Evolutionary conservation across 2,888 invertebrate species (phyloP).

Genomic region (Aplocera efformata): DNA sequence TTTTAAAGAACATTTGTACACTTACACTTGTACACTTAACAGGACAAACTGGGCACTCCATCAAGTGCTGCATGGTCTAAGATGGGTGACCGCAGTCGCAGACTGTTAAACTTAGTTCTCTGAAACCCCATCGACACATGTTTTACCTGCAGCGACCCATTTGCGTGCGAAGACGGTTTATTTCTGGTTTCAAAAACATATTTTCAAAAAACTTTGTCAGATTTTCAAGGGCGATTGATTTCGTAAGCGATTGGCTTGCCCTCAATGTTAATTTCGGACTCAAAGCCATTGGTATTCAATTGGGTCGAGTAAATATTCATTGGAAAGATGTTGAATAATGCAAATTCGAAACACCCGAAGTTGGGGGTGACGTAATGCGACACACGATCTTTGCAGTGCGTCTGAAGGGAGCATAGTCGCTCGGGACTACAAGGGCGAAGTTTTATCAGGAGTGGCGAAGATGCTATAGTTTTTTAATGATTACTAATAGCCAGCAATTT

Average conservation of each 20-base stretch:
- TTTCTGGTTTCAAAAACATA: too few relatives aligned
- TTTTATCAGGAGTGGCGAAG: constrained; percentile 6
- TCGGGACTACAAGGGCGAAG: constrained; percentile 7
- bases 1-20: too few relatives aligned
- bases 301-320: constrained; percentile 49
- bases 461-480: neutral
- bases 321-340: constrained; percentile 47
- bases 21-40: too few relatives aligned
- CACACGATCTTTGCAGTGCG: constrained; percentile 34
- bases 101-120: too few relatives aligned
- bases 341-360: constrained; percentile 44
- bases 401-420: constrained; percentile 11
- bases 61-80: too few relatives aligned
- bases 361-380: constrained; percentile 40
- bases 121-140: too few relatives aligned
- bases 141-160: too few relatives aligned
- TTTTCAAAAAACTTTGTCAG: constrained; percentile 19
- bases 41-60: too few relatives aligned
- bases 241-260: constrained; percentile 27
- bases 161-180: too few relatives aligned
- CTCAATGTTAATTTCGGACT: constrained; percentile 34
- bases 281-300: constrained; percentile 47
- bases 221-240: constrained; percentile 30
- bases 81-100: too few relatives aligned
- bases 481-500: too few relatives aligned